Conservation (phyloP, 2,797 vertebrate species). For the Carcharodon carcharias region DNA sequence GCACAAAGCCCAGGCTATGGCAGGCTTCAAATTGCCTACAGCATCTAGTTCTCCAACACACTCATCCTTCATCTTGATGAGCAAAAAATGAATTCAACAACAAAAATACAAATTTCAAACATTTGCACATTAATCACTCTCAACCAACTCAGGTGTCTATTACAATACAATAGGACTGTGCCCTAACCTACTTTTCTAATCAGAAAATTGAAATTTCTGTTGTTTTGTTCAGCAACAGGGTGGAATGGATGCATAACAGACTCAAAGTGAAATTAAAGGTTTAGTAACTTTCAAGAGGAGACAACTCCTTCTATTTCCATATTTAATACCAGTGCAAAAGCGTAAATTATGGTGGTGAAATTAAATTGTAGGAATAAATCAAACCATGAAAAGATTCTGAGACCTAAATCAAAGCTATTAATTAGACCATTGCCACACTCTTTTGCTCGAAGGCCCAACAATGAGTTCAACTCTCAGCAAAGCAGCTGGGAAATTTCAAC, state of each 20-base stretch:
- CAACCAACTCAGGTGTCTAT: not conserved
- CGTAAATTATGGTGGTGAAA: not conserved
- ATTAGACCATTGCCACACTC: not conserved
- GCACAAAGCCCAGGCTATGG: not conserved
- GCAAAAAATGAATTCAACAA: not conserved
- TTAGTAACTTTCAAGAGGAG: not conserved
- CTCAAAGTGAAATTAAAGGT: not conserved
- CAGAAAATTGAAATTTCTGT: not conserved
- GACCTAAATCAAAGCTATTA: not conserved
- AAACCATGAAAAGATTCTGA: not conserved
- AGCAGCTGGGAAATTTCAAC: no score
- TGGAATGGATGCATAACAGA: not conserved
- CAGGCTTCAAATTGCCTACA: not conserved
- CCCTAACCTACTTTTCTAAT: not conserved
- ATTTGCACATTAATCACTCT: not conserved
- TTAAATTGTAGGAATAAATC: not conserved
- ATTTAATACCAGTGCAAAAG: not conserved
- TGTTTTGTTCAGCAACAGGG: not conserved
- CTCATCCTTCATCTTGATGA: not conserved
- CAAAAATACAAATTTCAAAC: not conserved
- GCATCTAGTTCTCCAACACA: not conserved
- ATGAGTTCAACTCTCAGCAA: not conserved
- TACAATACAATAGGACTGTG: not conserved
- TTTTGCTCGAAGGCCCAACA: not conserved
- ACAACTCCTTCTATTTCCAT: not conserved